Percentiles rank a stretch among this genome's conserved stretches.
phyloP scores from a whole-genome alignment of 2,888 invertebrate species.

The Alsophila aescularia region DNA sequence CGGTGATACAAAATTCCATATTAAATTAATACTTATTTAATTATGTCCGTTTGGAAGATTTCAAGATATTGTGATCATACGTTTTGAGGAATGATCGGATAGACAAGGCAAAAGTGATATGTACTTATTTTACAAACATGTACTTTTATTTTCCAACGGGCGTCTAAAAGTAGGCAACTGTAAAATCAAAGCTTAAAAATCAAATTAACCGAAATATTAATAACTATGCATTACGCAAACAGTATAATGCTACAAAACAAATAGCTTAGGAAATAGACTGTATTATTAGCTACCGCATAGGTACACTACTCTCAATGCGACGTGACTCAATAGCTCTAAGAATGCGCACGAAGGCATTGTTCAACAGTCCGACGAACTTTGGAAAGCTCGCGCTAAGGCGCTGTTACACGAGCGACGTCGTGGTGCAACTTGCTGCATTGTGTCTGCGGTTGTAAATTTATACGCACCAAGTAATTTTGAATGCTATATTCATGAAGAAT shows the following conservation, averaged over 20 bases:
- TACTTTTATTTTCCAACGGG: too few species aligned
- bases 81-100: too few species aligned
- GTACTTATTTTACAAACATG: too few species aligned
- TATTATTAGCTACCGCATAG: conserved; percentile 27
- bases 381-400: conserved; percentile 51
- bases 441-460: not conserved
- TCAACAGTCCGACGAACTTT: conserved; percentile 69
- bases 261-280: conserved; percentile 16
- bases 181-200: not conserved
- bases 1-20: not conserved
- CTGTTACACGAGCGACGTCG: conserved; percentile 33
- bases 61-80: too few species aligned
- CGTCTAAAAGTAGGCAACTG: too few species aligned
- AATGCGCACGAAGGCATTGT: conserved; percentile 65
- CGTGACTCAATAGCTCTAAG: conserved; percentile 62
- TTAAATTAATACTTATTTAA: too few species aligned
- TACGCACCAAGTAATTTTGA: not conserved
- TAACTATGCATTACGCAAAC: conserved; percentile 2
- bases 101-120: too few species aligned
- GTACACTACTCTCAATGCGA: conserved; percentile 45
- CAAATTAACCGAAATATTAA: not conserved
- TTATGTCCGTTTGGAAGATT: too few species aligned
- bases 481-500: not conserved
- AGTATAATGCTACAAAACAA: conserved; percentile 8
- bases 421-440: not conserved